A percentile compares a stretch with the other conserved stretches of the same genome.
These are phyloP conservation scores for Dione juno DNA, from an alignment of 2,888 invertebrate genomes.

Conservation along the genomic window DNA sequence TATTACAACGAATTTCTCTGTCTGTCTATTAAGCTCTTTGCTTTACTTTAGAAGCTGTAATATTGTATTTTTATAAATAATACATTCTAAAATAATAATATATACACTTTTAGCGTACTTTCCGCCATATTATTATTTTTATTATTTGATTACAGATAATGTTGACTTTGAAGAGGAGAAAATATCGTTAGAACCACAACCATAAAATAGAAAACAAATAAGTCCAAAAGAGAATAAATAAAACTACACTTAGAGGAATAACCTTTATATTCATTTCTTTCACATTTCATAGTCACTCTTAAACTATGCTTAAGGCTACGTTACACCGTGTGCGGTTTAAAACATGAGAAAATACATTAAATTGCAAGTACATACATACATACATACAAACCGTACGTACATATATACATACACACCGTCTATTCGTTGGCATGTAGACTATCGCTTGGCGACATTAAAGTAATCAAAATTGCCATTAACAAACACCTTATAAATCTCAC, in stretches of 20 bases:
- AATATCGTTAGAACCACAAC: too few species aligned
- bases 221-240: conserved; percentile 50
- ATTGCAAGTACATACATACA: conserved; percentile 23
- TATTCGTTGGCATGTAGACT: conserved; percentile 30
- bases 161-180: too few species aligned
- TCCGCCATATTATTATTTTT: too few species aligned
- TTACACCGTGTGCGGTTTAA: conserved; percentile 56
- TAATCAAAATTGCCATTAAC: conserved; percentile 27
- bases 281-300: conserved; percentile 69
- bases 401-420: conserved; percentile 27
- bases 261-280: conserved; percentile 80
- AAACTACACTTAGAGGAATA: conserved; percentile 74
- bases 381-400: conserved; percentile 33
- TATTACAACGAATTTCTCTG: neutral
- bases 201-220: neutral
- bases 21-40: neutral
- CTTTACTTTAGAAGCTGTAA: too few species aligned
- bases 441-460: conserved; percentile 40
- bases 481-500: conserved; percentile 55
- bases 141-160: too few species aligned
- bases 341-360: conserved; percentile 40
- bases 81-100: too few species aligned
- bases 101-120: too few species aligned
- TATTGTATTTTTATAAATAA: too few species aligned
- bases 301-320: conserved; percentile 68